A percentile compares a stretch with the other conserved stretches of the same genome.
These are phyloP conservation scores for Encarsia formosa DNA, from an alignment of 2,888 invertebrate genomes.

Conservation along the genomic window DNA sequence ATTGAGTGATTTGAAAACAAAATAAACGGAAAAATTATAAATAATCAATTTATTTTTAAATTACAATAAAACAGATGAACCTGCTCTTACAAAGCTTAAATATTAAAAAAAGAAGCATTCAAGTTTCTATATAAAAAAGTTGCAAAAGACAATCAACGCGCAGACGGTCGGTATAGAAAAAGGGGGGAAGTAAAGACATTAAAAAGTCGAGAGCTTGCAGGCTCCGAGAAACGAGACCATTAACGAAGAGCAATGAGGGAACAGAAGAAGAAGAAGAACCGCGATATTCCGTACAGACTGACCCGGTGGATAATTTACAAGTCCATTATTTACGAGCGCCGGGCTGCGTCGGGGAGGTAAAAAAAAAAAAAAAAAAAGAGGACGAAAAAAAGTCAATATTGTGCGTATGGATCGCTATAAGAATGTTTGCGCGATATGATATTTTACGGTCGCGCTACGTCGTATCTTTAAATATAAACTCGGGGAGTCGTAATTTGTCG, in stretches of 20 bases:
- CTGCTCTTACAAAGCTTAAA: neutral
- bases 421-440: too few species aligned
- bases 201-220: too few species aligned
- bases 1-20: too few species aligned
- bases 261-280: slow-evolving; percentile 15
- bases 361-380: neutral
- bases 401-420: too few species aligned
- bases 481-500: too few species aligned
- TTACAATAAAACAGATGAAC: neutral
- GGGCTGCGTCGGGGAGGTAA: neutral
- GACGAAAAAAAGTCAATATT: neutral
- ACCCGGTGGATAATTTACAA: slow-evolving; percentile 38
- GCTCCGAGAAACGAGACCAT: slow-evolving; percentile 29
- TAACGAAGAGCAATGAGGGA: slow-evolving; percentile 18
- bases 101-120: neutral
- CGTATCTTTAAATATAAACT: too few species aligned
- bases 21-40: too few species aligned
- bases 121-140: neutral
- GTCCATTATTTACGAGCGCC: slow-evolving; percentile 38
- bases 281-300: slow-evolving; percentile 26
- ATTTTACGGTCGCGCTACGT: too few species aligned
- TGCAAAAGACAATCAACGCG: too few species aligned
- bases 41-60: neutral
- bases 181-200: too few species aligned
- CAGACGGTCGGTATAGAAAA: too few species aligned